These are phyloP conservation scores for Neosilurus mollespiculum DNA, from an alignment of 2,797 vertebrate genomes.

Conservation along the genomic window DNA sequence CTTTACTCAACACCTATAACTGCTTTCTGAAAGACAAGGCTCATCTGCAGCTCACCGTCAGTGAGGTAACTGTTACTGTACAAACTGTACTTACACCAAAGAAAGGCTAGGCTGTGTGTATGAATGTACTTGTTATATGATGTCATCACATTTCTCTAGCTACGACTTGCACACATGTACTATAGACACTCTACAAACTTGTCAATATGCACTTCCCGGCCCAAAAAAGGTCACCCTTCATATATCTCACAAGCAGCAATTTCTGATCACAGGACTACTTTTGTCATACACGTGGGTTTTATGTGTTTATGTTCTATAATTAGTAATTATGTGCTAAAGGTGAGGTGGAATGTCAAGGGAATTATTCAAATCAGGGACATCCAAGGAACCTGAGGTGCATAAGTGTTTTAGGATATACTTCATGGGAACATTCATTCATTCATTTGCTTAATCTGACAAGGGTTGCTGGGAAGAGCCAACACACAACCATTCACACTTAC, in stretches of 20 bases:
- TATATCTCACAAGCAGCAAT: background rate
- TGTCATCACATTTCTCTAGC: background rate
- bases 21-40: conserved; percentile 85
- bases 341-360: too few relatives aligned
- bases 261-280: background rate
- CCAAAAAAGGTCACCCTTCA: background rate
- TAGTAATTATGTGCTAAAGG: too few relatives aligned
- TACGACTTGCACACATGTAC: background rate
- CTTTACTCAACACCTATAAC: conserved; percentile 86
- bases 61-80: conserved; percentile 73
- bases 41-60: conserved; percentile 80
- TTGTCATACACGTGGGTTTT: background rate
- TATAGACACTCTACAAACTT: background rate
- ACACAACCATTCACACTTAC: too few relatives aligned
- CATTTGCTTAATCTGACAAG: too few relatives aligned
- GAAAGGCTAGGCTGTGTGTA: too few relatives aligned
- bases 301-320: background rate
- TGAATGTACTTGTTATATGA: background rate
- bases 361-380: too few relatives aligned
- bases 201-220: too few relatives aligned
- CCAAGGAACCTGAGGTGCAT: too few relatives aligned
- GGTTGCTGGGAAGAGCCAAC: too few relatives aligned
- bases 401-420: too few relatives aligned
- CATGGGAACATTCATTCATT: too few relatives aligned
- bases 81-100: background rate